phyloP scores from a whole-genome alignment of 2,797 vertebrate species.

The Pangasius larnaudii region DNA sequence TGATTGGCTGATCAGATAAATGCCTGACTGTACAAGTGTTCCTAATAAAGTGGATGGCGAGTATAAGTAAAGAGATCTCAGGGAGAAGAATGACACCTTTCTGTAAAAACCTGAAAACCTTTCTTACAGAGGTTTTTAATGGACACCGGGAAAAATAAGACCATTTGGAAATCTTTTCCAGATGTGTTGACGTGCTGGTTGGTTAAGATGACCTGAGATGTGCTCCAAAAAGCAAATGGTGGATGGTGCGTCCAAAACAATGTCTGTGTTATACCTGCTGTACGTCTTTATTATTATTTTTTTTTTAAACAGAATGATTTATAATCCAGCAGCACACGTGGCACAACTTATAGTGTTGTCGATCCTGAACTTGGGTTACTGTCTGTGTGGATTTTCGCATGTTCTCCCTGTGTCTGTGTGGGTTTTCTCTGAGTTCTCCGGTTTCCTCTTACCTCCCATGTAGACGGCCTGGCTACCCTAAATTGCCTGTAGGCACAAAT shows the following conservation, averaged over 20 bases:
- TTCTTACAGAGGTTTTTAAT: too few relatives aligned
- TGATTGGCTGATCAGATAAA: too few relatives aligned
- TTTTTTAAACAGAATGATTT: background rate
- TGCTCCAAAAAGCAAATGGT: background rate
- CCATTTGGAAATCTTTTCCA: background rate
- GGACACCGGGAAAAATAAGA: background rate
- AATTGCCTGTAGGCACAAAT: background rate
- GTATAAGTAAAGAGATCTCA: background rate
- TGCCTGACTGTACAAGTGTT: too few relatives aligned
- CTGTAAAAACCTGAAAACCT: background rate
- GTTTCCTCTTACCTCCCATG: background rate
- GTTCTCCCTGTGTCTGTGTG: background rate
- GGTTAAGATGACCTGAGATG: background rate
- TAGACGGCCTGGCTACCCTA: background rate
- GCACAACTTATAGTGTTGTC: too few relatives aligned
- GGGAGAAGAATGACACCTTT: background rate
- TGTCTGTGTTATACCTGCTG: background rate
- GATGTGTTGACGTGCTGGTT: background rate
- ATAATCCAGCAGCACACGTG: background rate
- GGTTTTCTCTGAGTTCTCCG: background rate
- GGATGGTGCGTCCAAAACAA: background rate
- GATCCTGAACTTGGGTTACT: background rate
- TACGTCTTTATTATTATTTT: background rate
- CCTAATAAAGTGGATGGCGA: too few relatives aligned
- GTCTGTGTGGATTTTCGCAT: background rate